Conservation (phyloP, 2,797 vertebrate genomes). For the Octomys mimax region DNA sequence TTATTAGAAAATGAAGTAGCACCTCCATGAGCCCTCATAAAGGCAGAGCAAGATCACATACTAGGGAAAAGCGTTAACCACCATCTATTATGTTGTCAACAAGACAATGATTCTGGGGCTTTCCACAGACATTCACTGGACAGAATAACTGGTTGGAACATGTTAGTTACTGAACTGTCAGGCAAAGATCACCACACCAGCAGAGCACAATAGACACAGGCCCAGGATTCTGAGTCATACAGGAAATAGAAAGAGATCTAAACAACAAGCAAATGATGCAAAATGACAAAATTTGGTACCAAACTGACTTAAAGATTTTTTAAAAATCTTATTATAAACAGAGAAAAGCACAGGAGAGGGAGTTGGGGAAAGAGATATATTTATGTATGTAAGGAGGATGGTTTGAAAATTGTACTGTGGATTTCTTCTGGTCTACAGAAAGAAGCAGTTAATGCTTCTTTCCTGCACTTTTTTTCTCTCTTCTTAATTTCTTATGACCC, state of each 20-base stretch:
- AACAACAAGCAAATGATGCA: background rate
- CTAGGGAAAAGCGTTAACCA: background rate
- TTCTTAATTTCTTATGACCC: too few relatives aligned
- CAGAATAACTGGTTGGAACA: background rate
- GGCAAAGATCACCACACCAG: background rate
- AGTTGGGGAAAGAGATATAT: too few relatives aligned
- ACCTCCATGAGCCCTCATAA: background rate
- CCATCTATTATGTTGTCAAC: background rate
- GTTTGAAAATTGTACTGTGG: too few relatives aligned
- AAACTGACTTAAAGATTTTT: background rate
- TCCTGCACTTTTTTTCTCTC: too few relatives aligned
- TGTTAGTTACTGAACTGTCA: background rate
- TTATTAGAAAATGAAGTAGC: background rate
- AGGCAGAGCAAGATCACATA: background rate
- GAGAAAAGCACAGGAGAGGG: too few relatives aligned
- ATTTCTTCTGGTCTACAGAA: too few relatives aligned
- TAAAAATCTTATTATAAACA: too few relatives aligned
- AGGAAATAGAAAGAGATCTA: background rate
- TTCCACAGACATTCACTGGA: background rate
- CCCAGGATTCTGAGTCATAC: background rate
- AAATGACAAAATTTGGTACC: background rate
- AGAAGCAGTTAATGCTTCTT: too few relatives aligned
- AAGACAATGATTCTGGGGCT: background rate
- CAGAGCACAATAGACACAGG: background rate
- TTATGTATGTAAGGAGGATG: too few relatives aligned